These are phyloP conservation scores for Aelia acuminata DNA, from an alignment of 2,888 invertebrate genomes.

Conservation along the genomic window DNA sequence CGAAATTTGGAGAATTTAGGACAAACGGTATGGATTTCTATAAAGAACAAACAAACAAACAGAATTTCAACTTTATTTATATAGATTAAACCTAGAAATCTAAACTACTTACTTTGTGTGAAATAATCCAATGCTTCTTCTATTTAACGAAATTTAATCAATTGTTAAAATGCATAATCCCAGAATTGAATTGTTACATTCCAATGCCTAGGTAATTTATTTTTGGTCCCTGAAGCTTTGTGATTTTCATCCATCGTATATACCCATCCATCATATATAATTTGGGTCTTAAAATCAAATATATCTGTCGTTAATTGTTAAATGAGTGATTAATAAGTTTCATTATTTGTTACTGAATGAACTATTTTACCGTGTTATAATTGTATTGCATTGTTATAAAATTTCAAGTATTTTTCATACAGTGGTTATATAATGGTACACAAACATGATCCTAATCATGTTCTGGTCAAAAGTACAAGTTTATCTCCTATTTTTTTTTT, in stretches of 20 bases:
- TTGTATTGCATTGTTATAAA: neutral
- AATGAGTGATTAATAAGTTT: neutral
- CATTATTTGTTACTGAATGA: neutral
- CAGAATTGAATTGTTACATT: neutral
- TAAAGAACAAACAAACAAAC: too few species aligned
- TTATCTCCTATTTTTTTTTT: constrained; percentile 37
- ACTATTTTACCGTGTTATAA: neutral
- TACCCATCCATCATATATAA: neutral
- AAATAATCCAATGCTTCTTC: neutral
- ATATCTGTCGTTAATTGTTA: neutral
- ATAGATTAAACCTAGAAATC: neutral
- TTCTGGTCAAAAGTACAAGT: neutral
- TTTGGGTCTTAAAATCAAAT: neutral
- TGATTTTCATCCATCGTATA: neutral
- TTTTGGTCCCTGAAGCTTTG: neutral
- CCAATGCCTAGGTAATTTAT: neutral
- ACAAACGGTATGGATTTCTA: too few species aligned
- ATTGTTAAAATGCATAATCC: too few species aligned
- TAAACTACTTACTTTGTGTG: neutral
- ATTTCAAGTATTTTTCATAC: neutral
- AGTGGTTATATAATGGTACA: neutral
- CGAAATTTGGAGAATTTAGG: too few species aligned
- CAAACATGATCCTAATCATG: neutral
- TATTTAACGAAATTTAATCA: too few species aligned
- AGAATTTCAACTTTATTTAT: too few species aligned